A percentile compares a stretch with the other conserved stretches of the same genome.
phyloP scores from a whole-genome alignment of 2,888 invertebrate genomes.

The Pedicia rivosa region DNA sequence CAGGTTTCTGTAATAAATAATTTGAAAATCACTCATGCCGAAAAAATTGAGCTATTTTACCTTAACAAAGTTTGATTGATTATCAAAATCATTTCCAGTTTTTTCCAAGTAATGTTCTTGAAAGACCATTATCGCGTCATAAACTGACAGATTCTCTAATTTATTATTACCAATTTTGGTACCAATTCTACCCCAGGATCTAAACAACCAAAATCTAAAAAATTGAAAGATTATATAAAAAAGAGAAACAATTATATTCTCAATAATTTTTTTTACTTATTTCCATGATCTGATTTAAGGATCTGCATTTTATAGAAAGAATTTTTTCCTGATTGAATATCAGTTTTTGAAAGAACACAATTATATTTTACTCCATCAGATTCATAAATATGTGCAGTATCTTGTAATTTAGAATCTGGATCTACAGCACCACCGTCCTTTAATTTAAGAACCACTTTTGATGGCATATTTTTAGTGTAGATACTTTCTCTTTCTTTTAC shows the following conservation, averaged over 20 bases:
- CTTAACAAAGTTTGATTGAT: conserved; percentile 48
- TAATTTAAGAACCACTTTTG: conserved; percentile 48
- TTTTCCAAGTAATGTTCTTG: conserved; percentile 52
- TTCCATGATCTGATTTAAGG: conserved; percentile 51
- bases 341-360: conserved; percentile 69
- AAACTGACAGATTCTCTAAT: conserved; percentile 33
- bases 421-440: conserved; percentile 85
- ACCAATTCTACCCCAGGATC: conserved; percentile 94
- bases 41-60: conserved; percentile 17
- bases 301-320: conserved; percentile 92
- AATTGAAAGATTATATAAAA: no score
- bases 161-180: conserved; percentile 75
- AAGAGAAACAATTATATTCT: neutral
- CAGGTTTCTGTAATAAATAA: conserved; percentile 37
- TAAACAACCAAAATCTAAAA: conserved; percentile 59
- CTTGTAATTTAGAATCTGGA: conserved; percentile 68
- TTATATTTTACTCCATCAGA: conserved; percentile 45
- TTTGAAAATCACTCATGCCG: neutral
- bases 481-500: conserved; percentile 42
- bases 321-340: conserved; percentile 75
- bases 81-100: conserved; percentile 66
- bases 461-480: conserved; percentile 38
- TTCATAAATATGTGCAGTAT: conserved; percentile 63
- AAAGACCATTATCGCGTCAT: conserved; percentile 47
- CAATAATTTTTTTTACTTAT: conserved; percentile 32